Evolutionary conservation across 2,888 invertebrate genomes (phyloP), one percentile per base, ranked within the genome.

Genomic region (Agrochola circellaris): DNA sequence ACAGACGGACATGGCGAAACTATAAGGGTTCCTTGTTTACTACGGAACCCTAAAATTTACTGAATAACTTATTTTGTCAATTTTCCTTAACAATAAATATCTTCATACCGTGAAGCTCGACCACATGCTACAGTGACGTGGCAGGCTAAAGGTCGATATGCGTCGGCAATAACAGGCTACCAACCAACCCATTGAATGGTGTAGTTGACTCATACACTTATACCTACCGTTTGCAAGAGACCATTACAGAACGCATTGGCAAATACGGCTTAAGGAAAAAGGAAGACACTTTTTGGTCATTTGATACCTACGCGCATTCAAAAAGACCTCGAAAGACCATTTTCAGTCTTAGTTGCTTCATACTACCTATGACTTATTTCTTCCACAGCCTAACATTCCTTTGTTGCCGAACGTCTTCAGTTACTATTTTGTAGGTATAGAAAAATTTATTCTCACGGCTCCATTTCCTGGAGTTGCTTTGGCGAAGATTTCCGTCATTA

Each of bases 191-290:
- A 58, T 45, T 64, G n/a, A 0, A 42, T 48, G 15, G 45, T 61
- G 56, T 34, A 45, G 51, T 20, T 74, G 81, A 82, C n/a, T 84
- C 85, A 77, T 68, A 34, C 23, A 6, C 9, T 20, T 17, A 17
- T 56, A 67, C 38, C 61, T 30, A 56, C 17, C n/a, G 51, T 48
- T 64, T 69, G 51, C 48, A 61, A 34, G 23, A 11, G 34, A 20
- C 56, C 15, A 13, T 13, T 20, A 54, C 23, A 9, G 48, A 26
- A 26, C 23, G 11, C n/a, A 26, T 58, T 20, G 8, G n/a, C 13
- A 78, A 48, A 42, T 60, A 34, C 26, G 23, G 34, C 58, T 17
- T 48, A 17, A 6, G 48, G 17, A 17, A 48, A 48, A 20, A 51
- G 51, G 20, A 51, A 51, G 20, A 51, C 20, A 51, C 20, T 23